Percentiles rank a stretch among this genome's conserved stretches.
phyloP scores from a whole-genome alignment of 1,140 invertebrate species.

The Psix sp. region DNA sequence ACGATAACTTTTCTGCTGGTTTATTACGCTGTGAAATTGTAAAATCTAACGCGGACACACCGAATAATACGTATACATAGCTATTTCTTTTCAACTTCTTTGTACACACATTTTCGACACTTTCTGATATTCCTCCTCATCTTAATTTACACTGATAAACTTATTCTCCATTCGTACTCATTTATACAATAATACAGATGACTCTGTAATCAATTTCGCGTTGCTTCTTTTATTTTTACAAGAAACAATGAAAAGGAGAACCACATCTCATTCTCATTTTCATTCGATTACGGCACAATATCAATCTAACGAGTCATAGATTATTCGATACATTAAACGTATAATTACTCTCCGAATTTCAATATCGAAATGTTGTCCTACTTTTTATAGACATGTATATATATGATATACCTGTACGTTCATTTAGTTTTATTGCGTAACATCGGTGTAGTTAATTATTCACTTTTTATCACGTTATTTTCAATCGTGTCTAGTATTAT shows the following conservation, averaged over 20 bases:
- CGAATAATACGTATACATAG: neutral
- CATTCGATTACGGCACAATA: neutral
- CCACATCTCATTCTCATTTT: too few species aligned
- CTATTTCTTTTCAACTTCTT: too few species aligned
- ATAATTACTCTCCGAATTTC: slow-evolving; percentile 11
- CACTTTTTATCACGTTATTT: slow-evolving; percentile 4
- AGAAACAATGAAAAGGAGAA: too few species aligned
- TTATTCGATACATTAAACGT: slow-evolving; percentile 29
- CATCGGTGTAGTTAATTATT: slow-evolving; percentile 5
- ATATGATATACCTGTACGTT: slow-evolving; percentile 8
- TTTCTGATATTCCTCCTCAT: too few species aligned
- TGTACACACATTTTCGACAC: too few species aligned
- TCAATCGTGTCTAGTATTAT: slow-evolving; percentile 25
- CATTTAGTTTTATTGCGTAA: slow-evolving; percentile 18
- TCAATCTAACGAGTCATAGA: slow-evolving; percentile 14
- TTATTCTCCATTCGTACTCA: too few species aligned
- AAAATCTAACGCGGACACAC: neutral
- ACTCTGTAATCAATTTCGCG: too few species aligned
- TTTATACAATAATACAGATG: too few species aligned
- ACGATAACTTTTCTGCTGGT: neutral
- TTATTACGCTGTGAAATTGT: slow-evolving; percentile 20
- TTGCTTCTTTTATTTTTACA: too few species aligned
- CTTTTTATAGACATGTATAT: slow-evolving; percentile 13
- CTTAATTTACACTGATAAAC: too few species aligned
- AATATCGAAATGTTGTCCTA: slow-evolving; percentile 17